Conservation (phyloP, 2,113 vertebrate species). For the Myrmophylax atrothorax region DNA sequence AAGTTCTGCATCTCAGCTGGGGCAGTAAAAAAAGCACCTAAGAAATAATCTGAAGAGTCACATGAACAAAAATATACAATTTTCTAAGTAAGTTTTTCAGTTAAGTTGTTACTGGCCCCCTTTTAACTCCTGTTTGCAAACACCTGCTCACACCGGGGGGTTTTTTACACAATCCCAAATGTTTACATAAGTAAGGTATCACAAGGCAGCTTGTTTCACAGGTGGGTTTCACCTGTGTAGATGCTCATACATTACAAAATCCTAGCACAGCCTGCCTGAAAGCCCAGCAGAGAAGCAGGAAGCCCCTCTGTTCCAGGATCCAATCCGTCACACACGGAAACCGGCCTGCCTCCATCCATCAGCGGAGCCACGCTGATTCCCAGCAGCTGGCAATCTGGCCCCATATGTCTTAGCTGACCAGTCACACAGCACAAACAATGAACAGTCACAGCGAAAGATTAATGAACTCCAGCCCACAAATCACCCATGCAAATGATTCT, state of each 20-base stretch:
- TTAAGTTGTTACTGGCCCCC: background rate
- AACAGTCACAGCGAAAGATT: conserved; percentile 24
- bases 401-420: conserved; percentile 19
- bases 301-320: background rate
- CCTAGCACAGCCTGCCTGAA: background rate
- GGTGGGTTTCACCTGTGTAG: conserved; percentile 24
- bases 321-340: background rate
- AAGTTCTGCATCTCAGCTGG: background rate
- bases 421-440: background rate
- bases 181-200: background rate
- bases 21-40: background rate
- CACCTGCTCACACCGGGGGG: background rate
- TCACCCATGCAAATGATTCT: background rate
- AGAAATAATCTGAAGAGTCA: background rate
- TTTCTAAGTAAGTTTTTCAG: background rate
- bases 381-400: conserved; percentile 48
- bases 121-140: background rate
- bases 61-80: background rate
- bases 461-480: conserved; percentile 19
- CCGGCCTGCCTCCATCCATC: conserved; percentile 22
- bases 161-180: background rate
- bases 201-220: conserved; percentile 6
- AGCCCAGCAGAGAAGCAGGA: background rate
- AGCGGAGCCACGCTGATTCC: background rate
- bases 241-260: background rate